Conservation (phyloP, 2,113 vertebrate species). For the Peromyscus maniculatus region DNA sequence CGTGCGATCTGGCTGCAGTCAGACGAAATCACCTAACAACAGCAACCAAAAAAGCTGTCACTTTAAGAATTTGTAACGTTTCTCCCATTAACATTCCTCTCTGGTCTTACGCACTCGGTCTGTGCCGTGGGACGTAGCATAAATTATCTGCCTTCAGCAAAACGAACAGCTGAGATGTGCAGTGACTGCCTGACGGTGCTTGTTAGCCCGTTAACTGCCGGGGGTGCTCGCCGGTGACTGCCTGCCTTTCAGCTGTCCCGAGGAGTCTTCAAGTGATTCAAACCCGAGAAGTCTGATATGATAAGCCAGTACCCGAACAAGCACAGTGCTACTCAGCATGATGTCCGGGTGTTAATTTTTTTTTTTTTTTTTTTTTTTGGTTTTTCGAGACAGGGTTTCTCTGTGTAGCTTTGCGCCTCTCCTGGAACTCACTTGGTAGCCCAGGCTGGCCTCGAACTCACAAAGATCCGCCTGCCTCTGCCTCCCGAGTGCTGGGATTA, state of each 20-base stretch:
- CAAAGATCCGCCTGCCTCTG: too few relatives aligned
- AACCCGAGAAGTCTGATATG: background rate
- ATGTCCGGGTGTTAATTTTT: background rate
- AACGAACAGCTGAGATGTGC: slow-evolving; percentile 85
- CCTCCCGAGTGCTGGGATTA: too few relatives aligned
- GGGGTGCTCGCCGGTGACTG: slow-evolving; percentile 61
- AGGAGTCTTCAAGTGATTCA: slow-evolving; percentile 69
- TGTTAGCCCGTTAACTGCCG: slow-evolving; percentile 86
- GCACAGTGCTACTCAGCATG: background rate
- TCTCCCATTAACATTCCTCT: slow-evolving; percentile 88
- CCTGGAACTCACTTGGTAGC: too few relatives aligned
- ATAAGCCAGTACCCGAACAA: background rate
- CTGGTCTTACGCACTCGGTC: slow-evolving; percentile 84
- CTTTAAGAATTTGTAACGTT: slow-evolving; percentile 83
- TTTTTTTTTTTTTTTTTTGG: too few relatives aligned
- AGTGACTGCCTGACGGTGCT: slow-evolving; percentile 85
- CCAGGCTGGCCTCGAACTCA: too few relatives aligned
- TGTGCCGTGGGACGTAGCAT: slow-evolving; percentile 85
- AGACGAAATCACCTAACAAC: slow-evolving; percentile 36
- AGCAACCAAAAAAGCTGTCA: background rate
- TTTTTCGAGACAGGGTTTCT: too few relatives aligned
- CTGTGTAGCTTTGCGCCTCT: too few relatives aligned
- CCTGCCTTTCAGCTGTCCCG: slow-evolving; percentile 81
- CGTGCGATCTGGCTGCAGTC: background rate
- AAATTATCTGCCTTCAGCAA: slow-evolving; percentile 89